Conservation (phyloP, 2,888 invertebrate genomes). For the Megalurothrips usitatus region DNA sequence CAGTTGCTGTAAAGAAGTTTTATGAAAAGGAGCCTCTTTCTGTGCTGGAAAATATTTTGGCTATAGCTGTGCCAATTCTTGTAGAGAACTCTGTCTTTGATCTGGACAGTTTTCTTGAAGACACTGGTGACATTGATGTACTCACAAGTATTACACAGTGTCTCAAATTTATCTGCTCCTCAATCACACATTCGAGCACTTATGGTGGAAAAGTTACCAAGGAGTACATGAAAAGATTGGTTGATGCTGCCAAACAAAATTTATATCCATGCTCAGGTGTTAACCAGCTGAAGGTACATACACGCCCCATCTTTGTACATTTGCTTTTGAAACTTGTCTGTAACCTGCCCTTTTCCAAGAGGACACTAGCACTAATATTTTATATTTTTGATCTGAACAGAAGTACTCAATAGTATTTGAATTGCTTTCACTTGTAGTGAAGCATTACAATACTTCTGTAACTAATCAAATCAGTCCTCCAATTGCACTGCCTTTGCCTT, state of each 20-base stretch:
- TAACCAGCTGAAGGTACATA: not conserved
- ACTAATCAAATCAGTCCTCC: not conserved
- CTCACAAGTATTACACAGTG: not conserved
- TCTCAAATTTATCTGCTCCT: not conserved
- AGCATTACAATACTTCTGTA: not conserved
- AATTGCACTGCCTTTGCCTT: not conserved
- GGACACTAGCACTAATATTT: not conserved
- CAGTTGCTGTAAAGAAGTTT: not conserved
- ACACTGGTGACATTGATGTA: not conserved
- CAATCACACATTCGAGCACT: not conserved
- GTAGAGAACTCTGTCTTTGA: not conserved
- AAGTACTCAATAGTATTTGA: not conserved
- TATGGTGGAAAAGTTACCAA: not conserved
- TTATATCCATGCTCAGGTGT: too few species aligned
- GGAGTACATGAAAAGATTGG: not conserved
- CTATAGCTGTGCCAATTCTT: not conserved
- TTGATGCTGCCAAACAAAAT: not conserved
- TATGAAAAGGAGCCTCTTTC: not conserved
- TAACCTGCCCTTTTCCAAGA: not conserved
- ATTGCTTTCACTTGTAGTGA: not conserved
- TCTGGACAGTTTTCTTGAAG: not conserved
- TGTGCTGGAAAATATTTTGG: not conserved
- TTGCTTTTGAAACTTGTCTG: not conserved
- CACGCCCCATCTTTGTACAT: not conserved
- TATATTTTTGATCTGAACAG: not conserved